Percentiles rank a stretch among this genome's conserved stretches.
Conservation (phyloP, 1,140 invertebrate species). For the Megalonaias nervosa region DNA sequence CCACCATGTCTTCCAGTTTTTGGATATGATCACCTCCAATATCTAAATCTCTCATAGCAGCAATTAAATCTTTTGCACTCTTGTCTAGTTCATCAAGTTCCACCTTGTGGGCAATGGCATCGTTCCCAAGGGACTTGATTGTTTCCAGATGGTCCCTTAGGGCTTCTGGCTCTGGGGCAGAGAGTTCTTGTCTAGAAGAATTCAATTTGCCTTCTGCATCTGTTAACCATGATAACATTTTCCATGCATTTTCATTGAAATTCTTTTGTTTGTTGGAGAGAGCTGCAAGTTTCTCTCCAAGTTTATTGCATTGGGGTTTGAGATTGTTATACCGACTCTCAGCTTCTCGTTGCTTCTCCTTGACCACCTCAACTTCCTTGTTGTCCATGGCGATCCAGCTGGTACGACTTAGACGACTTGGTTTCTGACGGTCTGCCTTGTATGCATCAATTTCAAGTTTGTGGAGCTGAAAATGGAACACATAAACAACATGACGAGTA, state of each 20-base stretch:
- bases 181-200: conserved; percentile 83
- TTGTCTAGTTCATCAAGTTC: conserved; percentile 81
- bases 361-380: conserved; percentile 60
- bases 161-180: conserved; percentile 88
- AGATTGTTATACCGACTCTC: conserved; percentile 80
- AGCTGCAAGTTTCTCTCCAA: conserved; percentile 88
- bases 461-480: conserved; percentile 51
- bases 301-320: conserved; percentile 72
- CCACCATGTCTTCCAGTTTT: conserved; percentile 83
- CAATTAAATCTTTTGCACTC: conserved; percentile 69
- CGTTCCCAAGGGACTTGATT: conserved; percentile 88
- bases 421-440: conserved; percentile 59
- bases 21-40: conserved; percentile 81
- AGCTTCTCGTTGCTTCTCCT: conserved; percentile 59
- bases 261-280: conserved; percentile 85
- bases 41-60: conserved; percentile 82
- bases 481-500: neutral
- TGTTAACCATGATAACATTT: conserved; percentile 86
- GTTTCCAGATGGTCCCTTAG: conserved; percentile 90
- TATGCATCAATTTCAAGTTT: conserved; percentile 66
- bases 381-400: conserved; percentile 62
- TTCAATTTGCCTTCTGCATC: conserved; percentile 85
- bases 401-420: conserved; percentile 54
- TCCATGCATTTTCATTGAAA: conserved; percentile 87
- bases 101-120: conserved; percentile 87